These are phyloP conservation scores for Myodes glareolus DNA, from an alignment of 2,113 vertebrate genomes.

Conservation along the genomic window DNA sequence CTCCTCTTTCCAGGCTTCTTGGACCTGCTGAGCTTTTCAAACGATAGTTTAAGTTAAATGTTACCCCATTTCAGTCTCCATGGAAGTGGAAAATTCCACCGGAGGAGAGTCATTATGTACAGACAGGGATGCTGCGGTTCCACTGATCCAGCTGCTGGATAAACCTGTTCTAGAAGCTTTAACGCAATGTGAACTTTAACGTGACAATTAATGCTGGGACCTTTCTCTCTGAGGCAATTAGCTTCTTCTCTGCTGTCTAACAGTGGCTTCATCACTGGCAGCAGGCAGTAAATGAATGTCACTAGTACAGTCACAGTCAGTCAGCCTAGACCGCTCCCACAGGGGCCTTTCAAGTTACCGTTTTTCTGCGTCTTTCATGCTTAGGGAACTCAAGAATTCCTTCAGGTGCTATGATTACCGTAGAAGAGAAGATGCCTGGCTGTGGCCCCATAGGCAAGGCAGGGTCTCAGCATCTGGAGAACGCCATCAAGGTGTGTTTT, in stretches of 20 bases:
- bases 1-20: neutral
- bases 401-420: conserved; percentile 52
- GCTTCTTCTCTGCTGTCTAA: conserved; percentile 67
- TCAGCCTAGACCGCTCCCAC: conserved; percentile 37
- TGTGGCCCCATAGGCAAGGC: neutral
- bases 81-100: conserved; percentile 59
- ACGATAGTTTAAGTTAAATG: conserved; percentile 40
- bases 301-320: conserved; percentile 32
- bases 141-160: conserved; percentile 55
- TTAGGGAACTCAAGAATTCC: conserved; percentile 40
- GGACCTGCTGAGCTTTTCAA: conserved; percentile 48
- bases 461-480: conserved; percentile 69
- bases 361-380: conserved; percentile 59
- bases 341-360: conserved; percentile 47
- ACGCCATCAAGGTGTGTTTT: neutral
- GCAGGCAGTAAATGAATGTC: conserved; percentile 71
- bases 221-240: conserved; percentile 75
- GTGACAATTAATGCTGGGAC: conserved; percentile 68
- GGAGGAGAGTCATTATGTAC: conserved; percentile 50
- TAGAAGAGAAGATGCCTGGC: conserved; percentile 49
- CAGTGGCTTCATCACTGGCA: conserved; percentile 39
- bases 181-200: conserved; percentile 71
- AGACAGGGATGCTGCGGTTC: conserved; percentile 51
- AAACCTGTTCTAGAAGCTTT: conserved; percentile 55
- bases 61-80: conserved; percentile 58